Evolutionary conservation across 1,140 invertebrate species (phyloP), one percentile per base, ranked within the genome.

Genomic region (Zaprionus camerounensis): DNA sequence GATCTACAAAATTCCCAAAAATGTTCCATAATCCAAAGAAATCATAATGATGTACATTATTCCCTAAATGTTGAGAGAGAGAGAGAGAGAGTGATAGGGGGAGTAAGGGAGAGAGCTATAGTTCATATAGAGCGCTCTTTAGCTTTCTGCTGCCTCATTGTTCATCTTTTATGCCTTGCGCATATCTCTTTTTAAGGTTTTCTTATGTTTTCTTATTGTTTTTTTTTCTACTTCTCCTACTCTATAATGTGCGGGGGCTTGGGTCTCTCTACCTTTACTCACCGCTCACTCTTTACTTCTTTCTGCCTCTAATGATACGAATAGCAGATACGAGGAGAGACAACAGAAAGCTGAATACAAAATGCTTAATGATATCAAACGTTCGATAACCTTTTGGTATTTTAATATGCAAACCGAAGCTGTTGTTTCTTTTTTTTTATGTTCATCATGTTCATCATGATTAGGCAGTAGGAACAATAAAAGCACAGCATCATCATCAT

Each of bases 291-390:
- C 28, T 31, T 31, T 31, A 1, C 2, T 20, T 24, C 3, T 49
- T 0, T 49, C 46, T 24, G 11, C 24, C 46, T 65, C 69, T 76
- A 77, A 77, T 77, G 74, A 77, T 77, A 77, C 66, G 69, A 57
- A 51, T 36, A 5, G 55, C 3, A 71, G 61, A 70, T 65, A 53
- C 24, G 24, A 64, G 9, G 0, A 26, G 24, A 26, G 24, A 26
- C 24, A 26, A 76, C 76, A 78, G 66, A 76, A 71, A 76, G 71
- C 49, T 76, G 49, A 71, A 78, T 76, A 90, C 61, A 78, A 81
- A 91, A 91, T 84, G 82, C 76, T 65, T 91, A 88, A 91, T 91
- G 84, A 91, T 88, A 91, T 91, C 88, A 91, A 91, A 91, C 88
- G 88, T 91, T 91, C 88, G 88, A 91, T 91, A 91, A 91, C 88